Conservation (phyloP, 2,797 vertebrate species). For the Danionella dracula region DNA sequence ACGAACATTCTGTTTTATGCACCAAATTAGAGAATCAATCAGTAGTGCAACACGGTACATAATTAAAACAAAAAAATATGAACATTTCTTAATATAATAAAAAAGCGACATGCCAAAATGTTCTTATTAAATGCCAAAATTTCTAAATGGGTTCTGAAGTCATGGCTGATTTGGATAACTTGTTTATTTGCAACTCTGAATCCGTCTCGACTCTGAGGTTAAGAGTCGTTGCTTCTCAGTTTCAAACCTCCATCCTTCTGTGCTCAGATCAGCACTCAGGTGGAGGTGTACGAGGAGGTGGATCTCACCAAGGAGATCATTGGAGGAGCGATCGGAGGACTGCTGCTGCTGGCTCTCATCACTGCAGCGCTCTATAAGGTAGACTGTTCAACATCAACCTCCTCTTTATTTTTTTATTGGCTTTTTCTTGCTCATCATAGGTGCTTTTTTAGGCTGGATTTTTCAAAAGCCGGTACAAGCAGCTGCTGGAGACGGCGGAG, state of each 20-base stretch:
- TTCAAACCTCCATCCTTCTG: not conserved
- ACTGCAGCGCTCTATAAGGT: conserved; percentile 73
- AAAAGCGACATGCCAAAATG: too few species aligned
- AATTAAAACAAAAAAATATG: too few species aligned
- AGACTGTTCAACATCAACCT: not conserved
- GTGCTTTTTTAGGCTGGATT: conserved; percentile 65
- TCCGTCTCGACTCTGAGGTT: too few species aligned
- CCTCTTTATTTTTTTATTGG: not conserved
- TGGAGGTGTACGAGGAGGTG: conserved; percentile 63
- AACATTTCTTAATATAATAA: too few species aligned
- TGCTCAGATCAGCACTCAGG: conserved; percentile 65
- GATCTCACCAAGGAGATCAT: conserved; percentile 70
- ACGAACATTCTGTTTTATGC: too few species aligned
- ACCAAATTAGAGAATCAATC: too few species aligned
- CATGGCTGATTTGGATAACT: too few species aligned
- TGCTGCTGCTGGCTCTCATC: conserved; percentile 70
- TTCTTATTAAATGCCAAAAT: too few species aligned
- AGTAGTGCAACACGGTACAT: too few species aligned
- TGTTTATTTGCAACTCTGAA: too few species aligned
- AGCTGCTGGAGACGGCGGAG: conserved; percentile 58
- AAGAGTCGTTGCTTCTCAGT: not conserved
- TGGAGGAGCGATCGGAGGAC: conserved; percentile 71
- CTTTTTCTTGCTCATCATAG: too few species aligned
- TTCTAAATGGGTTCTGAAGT: too few species aligned
- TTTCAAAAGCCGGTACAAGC: conserved; percentile 79